phyloP scores from a whole-genome alignment of 2,888 invertebrate genomes.

The Catocala nupta region DNA sequence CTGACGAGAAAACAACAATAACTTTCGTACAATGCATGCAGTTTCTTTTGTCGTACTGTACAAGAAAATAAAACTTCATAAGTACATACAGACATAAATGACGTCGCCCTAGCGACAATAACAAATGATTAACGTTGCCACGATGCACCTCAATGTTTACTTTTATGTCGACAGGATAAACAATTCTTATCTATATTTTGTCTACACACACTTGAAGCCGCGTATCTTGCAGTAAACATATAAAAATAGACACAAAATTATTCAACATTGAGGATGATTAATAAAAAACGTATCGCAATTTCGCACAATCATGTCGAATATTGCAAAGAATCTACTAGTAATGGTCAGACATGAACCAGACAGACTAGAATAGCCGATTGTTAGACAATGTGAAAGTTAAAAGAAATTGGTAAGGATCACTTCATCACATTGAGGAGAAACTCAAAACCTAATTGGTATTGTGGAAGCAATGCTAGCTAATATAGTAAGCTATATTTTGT shows the following conservation, averaged over 20 bases:
- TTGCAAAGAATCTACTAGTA: slow-evolving; percentile 15
- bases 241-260: slow-evolving; percentile 18
- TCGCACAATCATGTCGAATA: slow-evolving; percentile 28
- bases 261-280: slow-evolving; percentile 10
- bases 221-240: slow-evolving; percentile 9
- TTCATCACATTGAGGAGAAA: slow-evolving; percentile 23
- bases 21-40: too few relatives aligned
- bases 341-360: slow-evolving; percentile 32
- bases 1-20: too few relatives aligned
- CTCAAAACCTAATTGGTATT: slow-evolving; percentile 15
- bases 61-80: too few relatives aligned
- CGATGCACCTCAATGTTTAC: slow-evolving; percentile 1
- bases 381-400: slow-evolving; percentile 51
- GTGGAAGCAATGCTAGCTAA: not conserved
- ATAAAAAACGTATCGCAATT: slow-evolving; percentile 25
- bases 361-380: slow-evolving; percentile 35
- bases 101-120: too few relatives aligned
- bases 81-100: too few relatives aligned
- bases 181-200: slow-evolving; percentile 12
- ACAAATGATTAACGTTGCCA: not conserved
- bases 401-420: slow-evolving; percentile 40
- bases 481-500: too few relatives aligned
- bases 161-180: slow-evolving; percentile 2
- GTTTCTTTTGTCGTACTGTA: too few relatives aligned
- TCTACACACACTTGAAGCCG: slow-evolving; percentile 6